Percentiles rank a stretch among this genome's conserved stretches.
Conservation (phyloP, 2,797 vertebrate genomes). For the Tachyglossus aculeatus region DNA sequence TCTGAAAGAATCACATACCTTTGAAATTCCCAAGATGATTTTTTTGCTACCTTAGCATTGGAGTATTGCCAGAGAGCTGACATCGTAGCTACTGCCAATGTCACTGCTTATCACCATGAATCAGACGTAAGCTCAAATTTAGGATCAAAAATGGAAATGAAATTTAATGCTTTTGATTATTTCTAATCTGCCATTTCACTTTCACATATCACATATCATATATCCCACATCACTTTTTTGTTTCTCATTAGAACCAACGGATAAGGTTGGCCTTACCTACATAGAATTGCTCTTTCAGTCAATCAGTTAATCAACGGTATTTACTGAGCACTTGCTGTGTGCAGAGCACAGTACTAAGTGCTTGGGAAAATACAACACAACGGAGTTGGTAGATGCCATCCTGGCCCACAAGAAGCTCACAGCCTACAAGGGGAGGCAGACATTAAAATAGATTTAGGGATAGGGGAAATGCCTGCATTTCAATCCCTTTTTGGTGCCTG, state of each 20-base stretch:
- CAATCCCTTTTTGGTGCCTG: slow-evolving; percentile 4
- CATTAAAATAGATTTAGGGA: too few species aligned
- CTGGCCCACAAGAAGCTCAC: not conserved
- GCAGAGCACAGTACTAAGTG: too few species aligned
- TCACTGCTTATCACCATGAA: slow-evolving; percentile 8
- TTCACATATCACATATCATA: too few species aligned
- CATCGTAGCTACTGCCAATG: not conserved
- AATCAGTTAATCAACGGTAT: not conserved
- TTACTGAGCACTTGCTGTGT: not conserved
- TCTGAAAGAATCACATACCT: slow-evolving; percentile 30
- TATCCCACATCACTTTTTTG: slow-evolving; percentile 13
- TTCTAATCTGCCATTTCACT: slow-evolving; percentile 3
- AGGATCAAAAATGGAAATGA: slow-evolving; percentile 41
- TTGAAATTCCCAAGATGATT: slow-evolving; percentile 20
- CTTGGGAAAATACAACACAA: too few species aligned
- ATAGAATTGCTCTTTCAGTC: not conserved
- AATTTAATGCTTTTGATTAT: slow-evolving; percentile 58
- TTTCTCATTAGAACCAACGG: not conserved
- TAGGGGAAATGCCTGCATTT: too few species aligned
- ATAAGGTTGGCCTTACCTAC: not conserved
- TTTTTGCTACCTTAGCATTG: slow-evolving; percentile 20
- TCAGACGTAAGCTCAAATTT: slow-evolving; percentile 8
- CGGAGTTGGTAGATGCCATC: not conserved
- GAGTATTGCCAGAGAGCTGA: not conserved
- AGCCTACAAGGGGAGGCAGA: too few species aligned